phyloP scores from a whole-genome alignment of 1,140 invertebrate species.

The Belonocnema kinseyi region DNA sequence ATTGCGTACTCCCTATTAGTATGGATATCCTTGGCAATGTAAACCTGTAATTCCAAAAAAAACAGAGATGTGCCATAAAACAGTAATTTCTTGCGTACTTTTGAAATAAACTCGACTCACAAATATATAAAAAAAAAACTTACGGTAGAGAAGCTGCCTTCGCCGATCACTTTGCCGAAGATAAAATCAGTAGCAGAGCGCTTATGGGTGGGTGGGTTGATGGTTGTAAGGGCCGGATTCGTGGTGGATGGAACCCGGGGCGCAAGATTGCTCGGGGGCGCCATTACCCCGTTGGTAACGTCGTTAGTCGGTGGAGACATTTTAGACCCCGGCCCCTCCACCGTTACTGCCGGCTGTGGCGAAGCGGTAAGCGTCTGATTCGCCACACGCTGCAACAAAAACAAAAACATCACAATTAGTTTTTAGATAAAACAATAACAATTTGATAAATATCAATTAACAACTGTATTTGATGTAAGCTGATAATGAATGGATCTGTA shows the following conservation, averaged over 20 bases:
- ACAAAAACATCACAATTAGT: slow-evolving; percentile 32
- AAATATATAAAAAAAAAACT: slow-evolving; percentile 57
- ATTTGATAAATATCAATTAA: no score
- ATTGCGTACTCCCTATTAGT: slow-evolving; percentile 95
- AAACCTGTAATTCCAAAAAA: slow-evolving; percentile 79
- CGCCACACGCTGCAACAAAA: slow-evolving; percentile 72
- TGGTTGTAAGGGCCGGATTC: slow-evolving; percentile 61
- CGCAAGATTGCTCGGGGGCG: slow-evolving; percentile 58
- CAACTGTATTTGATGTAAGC: no score
- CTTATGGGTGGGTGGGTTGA: slow-evolving; percentile 77
- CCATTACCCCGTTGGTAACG: slow-evolving; percentile 68
- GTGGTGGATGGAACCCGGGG: slow-evolving; percentile 61
- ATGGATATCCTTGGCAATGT: slow-evolving; percentile 93
- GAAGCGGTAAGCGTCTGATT: slow-evolving; percentile 74
- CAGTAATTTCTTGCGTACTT: no score
- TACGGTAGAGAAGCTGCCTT: slow-evolving; percentile 97
- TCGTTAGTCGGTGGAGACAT: slow-evolving; percentile 75
- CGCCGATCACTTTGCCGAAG: slow-evolving; percentile 96
- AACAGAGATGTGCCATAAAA: not conserved
- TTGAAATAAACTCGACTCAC: not conserved
- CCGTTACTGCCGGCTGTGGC: slow-evolving; percentile 73
- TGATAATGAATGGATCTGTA: no score
- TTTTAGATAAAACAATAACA: not conserved
- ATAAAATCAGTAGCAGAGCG: slow-evolving; percentile 91
- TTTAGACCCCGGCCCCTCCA: slow-evolving; percentile 73